These are phyloP conservation scores for Emys orbicularis DNA, from an alignment of 2,797 vertebrate genomes.

Conservation along the genomic window DNA sequence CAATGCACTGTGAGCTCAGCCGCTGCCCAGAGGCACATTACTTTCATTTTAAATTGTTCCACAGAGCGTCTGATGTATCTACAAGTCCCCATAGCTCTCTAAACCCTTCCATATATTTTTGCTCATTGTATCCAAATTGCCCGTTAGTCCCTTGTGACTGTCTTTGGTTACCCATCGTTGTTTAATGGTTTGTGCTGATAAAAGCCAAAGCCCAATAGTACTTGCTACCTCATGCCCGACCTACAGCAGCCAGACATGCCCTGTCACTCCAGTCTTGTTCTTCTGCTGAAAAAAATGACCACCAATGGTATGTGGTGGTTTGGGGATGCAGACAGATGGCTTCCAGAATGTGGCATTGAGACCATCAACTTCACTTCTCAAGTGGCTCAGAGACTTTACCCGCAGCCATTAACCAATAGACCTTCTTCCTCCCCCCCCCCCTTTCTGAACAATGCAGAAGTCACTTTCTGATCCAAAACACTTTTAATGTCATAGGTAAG, in stretches of 20 bases:
- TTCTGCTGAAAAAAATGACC: background rate
- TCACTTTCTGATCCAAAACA: background rate
- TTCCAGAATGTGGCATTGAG: background rate
- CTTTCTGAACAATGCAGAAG: background rate
- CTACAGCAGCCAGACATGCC: constrained; percentile 45
- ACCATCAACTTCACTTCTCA: background rate
- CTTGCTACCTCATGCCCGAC: background rate
- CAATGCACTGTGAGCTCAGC: background rate
- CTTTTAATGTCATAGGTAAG: background rate
- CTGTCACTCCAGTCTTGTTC: constrained; percentile 11
- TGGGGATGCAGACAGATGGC: background rate
- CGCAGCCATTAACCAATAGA: background rate
- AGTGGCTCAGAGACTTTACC: background rate
- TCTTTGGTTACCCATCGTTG: background rate
- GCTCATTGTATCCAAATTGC: constrained; percentile 24
- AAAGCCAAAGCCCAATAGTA: constrained; percentile 23
- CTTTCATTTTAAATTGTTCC: background rate
- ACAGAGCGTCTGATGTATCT: background rate
- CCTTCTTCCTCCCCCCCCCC: background rate
- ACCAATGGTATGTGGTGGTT: background rate
- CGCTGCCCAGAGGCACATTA: background rate
- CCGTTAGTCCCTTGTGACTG: background rate
- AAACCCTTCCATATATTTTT: background rate
- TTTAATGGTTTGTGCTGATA: background rate
- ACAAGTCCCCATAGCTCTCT: background rate